Base-by-base conservation (phyloP, 2,113 vertebrate species). In the Rhabdomys dilectus region DNA sequence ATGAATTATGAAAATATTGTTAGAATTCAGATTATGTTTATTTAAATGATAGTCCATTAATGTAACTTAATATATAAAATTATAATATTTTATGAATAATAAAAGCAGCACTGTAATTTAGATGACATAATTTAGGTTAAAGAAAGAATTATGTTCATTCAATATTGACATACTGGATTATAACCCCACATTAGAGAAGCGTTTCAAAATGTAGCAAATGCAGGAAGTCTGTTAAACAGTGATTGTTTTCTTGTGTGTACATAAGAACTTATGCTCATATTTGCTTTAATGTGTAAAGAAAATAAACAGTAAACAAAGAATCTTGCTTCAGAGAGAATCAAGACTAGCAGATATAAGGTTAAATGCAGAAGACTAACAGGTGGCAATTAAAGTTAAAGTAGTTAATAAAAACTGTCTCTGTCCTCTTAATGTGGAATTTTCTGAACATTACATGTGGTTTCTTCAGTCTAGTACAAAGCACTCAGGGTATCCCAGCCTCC, bases 61-160 rank as follows among this genome's bases (percentile, higher is more conserved):
- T 75, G 7, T 39, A 53, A 56, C n/a, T 88, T 88, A 10, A 73
- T 58, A 7, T 88, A 88, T 39, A 42, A 39, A 72, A 89, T 73
- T 89, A 42, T 42, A 29, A 39, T 84, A 17, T n/a, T 60, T 39
- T 42, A 26, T n/a, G 21, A 84, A 42, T 62, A 84, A 60, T 39
- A 39, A 62, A 84, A 39, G 56, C 53, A 84, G 19, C 45, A 45
- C 56, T 62, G 6, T 62, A 77, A 77, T 77, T 48, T 45, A 62
- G 77, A 51, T 93, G 31, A 66, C n/a, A n/a, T 26, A 15, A 73
- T 42, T 93, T 91, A 86, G 78, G 88, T 42, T 91, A 53, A 91
- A 85, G 26, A 48, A 42, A 93, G 72, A 75, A 48, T 39, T 95
- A 53, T 17, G 10, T 24, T 73, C 12, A 45, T 89, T 34, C 13